A percentile compares a stretch with the other conserved stretches of the same genome.
Evolutionary conservation across 2,797 vertebrate species (phyloP).

Genomic region (Gallirallus australis): DNA sequence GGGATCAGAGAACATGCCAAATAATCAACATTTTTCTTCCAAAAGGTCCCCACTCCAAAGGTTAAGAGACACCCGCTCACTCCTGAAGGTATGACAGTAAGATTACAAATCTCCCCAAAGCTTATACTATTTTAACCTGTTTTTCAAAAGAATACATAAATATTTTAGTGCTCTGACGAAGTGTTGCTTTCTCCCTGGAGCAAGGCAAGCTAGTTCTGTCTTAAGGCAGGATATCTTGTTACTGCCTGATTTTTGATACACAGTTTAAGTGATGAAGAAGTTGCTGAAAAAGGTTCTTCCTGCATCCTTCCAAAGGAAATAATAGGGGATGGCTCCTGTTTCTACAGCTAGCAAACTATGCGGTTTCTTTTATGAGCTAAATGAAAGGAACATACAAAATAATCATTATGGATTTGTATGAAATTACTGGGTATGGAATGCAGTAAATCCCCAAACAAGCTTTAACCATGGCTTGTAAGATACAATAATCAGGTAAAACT

Average conservation of each 20-base stretch:
- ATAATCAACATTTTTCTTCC: background rate
- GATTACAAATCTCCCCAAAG: background rate
- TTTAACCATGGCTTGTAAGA: conserved; percentile 33
- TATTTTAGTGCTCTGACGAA: background rate
- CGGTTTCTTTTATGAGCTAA: conserved; percentile 66
- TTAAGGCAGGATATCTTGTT: background rate
- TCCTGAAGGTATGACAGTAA: background rate
- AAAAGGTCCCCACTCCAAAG: background rate
- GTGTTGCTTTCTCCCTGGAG: background rate
- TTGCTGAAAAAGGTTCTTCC: background rate
- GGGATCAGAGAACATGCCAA: background rate
- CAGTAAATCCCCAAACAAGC: conserved; percentile 64
- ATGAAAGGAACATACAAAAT: conserved; percentile 66
- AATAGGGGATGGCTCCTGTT: background rate
- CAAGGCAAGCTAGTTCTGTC: background rate
- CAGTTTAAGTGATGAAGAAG: background rate
- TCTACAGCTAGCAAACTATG: conserved; percentile 20
- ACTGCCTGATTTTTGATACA: background rate
- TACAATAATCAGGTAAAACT: conserved; percentile 14
- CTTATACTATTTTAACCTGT: background rate
- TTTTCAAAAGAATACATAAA: background rate
- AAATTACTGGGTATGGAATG: conserved; percentile 68
- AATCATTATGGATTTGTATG: conserved; percentile 64
- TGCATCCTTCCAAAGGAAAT: background rate
- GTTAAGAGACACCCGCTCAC: background rate